These are phyloP conservation scores for Brachionus sp. DNA, from an alignment of 1,140 invertebrate genomes.

Conservation along the genomic window DNA sequence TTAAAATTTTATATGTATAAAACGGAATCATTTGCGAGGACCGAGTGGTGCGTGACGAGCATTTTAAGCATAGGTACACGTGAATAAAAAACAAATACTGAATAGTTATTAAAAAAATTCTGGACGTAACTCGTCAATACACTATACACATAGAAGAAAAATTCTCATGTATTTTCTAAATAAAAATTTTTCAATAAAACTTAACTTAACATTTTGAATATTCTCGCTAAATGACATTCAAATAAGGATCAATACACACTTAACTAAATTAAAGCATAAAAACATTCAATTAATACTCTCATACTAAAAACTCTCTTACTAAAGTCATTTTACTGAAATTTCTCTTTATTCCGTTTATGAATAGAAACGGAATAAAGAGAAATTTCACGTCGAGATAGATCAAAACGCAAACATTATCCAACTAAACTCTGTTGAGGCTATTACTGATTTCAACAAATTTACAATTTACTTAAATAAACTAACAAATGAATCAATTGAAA, in stretches of 20 bases:
- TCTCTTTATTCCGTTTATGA: neutral
- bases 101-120: neutral
- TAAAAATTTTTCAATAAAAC: neutral
- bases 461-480: neutral
- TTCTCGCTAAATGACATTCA: neutral
- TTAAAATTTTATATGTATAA: neutral
- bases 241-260: neutral
- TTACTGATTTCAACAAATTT: slow-evolving; percentile 14
- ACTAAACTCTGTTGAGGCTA: neutral
- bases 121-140: neutral
- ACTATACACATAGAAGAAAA: neutral
- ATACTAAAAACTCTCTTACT: neutral
- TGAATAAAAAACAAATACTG: no score
- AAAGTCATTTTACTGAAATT: neutral
- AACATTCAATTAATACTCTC: neutral
- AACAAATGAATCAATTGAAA: slow-evolving; percentile 2
- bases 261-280: neutral
- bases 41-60: no score
- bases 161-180: neutral
- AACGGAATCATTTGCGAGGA: neutral
- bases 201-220: neutral
- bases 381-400: no score
- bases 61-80: no score
- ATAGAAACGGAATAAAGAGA: no score
- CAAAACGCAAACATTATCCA: slow-evolving; percentile 11